Percentiles rank a stretch among this genome's conserved stretches.
Evolutionary conservation across 1,140 invertebrate species (phyloP).

Genomic region (Trachymyrmex septentrionalis): DNA sequence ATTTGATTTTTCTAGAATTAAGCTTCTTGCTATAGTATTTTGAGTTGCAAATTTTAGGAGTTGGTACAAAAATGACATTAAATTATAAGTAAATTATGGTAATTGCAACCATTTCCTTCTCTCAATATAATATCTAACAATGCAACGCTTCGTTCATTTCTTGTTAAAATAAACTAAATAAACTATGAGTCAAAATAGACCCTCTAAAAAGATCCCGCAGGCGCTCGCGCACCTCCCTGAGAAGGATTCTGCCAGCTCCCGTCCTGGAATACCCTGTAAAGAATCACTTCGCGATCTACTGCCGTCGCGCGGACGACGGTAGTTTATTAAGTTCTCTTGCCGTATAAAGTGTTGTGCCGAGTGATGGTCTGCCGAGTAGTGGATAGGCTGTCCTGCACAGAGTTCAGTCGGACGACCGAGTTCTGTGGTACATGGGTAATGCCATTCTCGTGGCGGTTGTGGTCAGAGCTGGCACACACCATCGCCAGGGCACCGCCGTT

Average conservation of each 20-base stretch:
- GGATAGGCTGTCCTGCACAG: conserved; percentile 73
- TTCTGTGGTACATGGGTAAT: conserved; percentile 67
- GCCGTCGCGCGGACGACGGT: neutral
- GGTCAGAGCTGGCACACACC: conserved; percentile 69
- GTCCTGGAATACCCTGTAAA: conserved; percentile 14
- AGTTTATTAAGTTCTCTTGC: conserved; percentile 62
- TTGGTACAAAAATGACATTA: too few species aligned
- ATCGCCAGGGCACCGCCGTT: conserved; percentile 62
- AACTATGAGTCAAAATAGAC: neutral
- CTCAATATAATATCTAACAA: neutral
- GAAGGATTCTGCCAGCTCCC: neutral
- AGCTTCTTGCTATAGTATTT: too few species aligned
- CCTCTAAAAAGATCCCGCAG: neutral
- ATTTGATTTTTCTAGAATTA: too few species aligned
- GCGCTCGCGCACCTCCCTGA: conserved; percentile 19
- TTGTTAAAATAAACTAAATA: neutral
- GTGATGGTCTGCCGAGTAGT: conserved; percentile 71
- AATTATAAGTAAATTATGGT: too few species aligned
- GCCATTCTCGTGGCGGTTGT: conserved; percentile 70
- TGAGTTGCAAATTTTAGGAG: too few species aligned
- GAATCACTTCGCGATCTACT: conserved; percentile 7
- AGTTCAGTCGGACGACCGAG: conserved; percentile 75
- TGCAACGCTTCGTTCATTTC: neutral
- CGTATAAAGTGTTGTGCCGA: conserved; percentile 64
- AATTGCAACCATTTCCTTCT: too few species aligned